Evolutionary conservation across 2,888 invertebrate species (phyloP), one percentile per base, ranked within the genome.

Genomic region (Aleiodes testaceus): DNA sequence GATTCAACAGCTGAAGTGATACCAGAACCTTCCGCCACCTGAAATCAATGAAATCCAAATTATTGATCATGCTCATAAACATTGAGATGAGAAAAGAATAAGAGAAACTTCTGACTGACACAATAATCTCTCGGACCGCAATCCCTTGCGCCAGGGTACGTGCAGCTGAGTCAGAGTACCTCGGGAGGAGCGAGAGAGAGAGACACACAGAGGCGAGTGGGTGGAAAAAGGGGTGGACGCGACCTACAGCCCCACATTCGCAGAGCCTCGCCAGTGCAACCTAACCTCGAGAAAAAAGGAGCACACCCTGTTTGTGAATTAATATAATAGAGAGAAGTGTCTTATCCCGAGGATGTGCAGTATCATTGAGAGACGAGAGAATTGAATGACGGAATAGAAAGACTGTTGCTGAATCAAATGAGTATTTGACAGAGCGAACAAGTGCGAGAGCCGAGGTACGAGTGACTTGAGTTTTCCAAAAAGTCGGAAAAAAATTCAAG

Each of bases 231-330:
- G 55, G 66, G 69, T 70, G 82, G 82, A 83, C 83, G 84, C 85
- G 87, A 87, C 87, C 87, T 82, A 87, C 85, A 87, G 85, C 87
- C 87, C 87, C 86, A 87, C 85, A 87, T 87, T 85, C 82, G 80
- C 79, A 79, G 81, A 82, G 82, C 81, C 59, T 84, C 82, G 84
- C 59, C 71, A 61, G 82, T 81, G 79, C 81, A 80, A 84, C 84
- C 86, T 84, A 85, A 86, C 84, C 84, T 84, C 83, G 14, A 49
- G 3, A 53, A 53, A 53, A 11, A 20, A 9, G 1, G 18, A 50
- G 18, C 14, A 50, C 18, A 9, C 49, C 16, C 53, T 55, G 36
- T 55, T 16, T 36, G 6, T n/a, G 14, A 16, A n/a, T 22, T 55
- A 30, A 26, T 14, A 55, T 14, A 55, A 55, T 55, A 55, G 30